phyloP scores from a whole-genome alignment of 2,113 vertebrate species.

The Apaloderma vittatum region DNA sequence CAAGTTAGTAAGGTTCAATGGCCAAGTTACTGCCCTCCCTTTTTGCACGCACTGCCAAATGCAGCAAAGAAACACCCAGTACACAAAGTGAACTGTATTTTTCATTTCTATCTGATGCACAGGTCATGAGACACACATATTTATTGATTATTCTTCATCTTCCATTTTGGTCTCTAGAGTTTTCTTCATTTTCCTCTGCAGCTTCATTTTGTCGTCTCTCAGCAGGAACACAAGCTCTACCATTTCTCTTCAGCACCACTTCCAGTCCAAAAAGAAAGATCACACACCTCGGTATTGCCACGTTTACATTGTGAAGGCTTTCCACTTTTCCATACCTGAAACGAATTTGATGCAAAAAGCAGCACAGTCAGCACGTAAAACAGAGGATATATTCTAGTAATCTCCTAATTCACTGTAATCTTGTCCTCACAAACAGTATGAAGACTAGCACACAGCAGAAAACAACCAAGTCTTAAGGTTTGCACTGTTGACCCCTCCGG shows the following conservation, averaged over 20 bases:
- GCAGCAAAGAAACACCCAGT: neutral
- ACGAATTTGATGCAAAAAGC: conserved; percentile 11
- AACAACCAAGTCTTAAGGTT: neutral
- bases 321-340: conserved; percentile 10
- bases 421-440: neutral
- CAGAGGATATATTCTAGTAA: neutral
- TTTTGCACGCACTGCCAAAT: neutral
- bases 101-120: neutral
- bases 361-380: neutral
- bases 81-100: neutral
- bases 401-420: neutral
- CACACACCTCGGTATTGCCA: neutral
- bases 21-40: neutral
- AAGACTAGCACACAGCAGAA: neutral
- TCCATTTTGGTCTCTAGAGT: neutral
- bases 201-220: neutral
- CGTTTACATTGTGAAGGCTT: neutral
- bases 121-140: neutral
- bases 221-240: neutral
- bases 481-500: neutral
- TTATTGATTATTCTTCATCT: neutral
- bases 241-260: neutral
- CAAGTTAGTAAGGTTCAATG: neutral
- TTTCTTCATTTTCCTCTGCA: neutral
- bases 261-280: neutral